A percentile compares a stretch with the other conserved stretches of the same genome.
phyloP scores from a whole-genome alignment of 2,888 invertebrate species.

The Caenorhabditis sp. region DNA sequence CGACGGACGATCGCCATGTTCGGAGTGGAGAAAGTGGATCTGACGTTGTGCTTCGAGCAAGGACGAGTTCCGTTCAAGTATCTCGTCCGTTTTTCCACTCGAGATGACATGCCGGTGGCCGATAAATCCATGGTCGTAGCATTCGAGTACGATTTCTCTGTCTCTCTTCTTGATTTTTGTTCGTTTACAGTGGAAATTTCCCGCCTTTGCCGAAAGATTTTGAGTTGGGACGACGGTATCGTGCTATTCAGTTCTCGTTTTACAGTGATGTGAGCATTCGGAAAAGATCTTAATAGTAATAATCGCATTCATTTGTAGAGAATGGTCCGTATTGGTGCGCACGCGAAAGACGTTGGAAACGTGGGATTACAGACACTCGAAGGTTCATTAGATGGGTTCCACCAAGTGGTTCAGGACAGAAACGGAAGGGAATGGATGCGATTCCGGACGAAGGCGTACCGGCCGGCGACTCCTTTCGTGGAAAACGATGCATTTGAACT shows the following conservation, averaged over 20 bases:
- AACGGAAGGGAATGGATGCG: slow-evolving; percentile 5
- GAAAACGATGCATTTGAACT: slow-evolving; percentile 31
- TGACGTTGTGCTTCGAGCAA: background rate
- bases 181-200: slow-evolving; percentile 26
- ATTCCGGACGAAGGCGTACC: too few species aligned
- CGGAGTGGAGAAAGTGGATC: slow-evolving; percentile 8
- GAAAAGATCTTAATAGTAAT: background rate
- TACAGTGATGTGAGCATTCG: slow-evolving; percentile 2
- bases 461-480: background rate
- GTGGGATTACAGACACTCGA: background rate
- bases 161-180: background rate
- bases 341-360: background rate
- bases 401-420: background rate
- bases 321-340: slow-evolving; percentile 34
- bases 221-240: slow-evolving; percentile 11
- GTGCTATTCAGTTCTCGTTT: slow-evolving; percentile 7
- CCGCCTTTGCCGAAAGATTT: slow-evolving; percentile 17
- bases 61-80: background rate
- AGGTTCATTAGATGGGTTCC: background rate
- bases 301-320: slow-evolving; percentile 8
- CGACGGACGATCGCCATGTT: background rate
- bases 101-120: background rate
- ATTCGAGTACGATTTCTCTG: slow-evolving; percentile 4
- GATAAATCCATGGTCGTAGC: slow-evolving; percentile 22
- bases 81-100: slow-evolving; percentile 12